Conservation (phyloP, 2,113 vertebrate genomes). For the Corvus cornix region DNA sequence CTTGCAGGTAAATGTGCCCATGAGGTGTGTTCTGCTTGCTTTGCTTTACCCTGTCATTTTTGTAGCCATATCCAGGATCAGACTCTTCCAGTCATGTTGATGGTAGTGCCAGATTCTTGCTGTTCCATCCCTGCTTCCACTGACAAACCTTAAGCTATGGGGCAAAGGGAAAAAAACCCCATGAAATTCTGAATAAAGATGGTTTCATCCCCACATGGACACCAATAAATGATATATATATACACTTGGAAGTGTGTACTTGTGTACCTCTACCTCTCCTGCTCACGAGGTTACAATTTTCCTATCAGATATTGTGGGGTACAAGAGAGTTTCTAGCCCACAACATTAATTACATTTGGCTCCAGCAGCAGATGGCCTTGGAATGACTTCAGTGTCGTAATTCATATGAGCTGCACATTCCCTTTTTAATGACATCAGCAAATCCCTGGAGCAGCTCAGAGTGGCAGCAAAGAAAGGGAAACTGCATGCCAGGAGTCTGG, state of each 20-base stretch:
- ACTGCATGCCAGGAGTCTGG: background rate
- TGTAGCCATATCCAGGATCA: constrained; percentile 88
- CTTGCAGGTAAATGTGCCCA: no score
- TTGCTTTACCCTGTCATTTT: constrained; percentile 88
- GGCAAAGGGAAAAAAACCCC: background rate
- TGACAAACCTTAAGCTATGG: constrained; percentile 91
- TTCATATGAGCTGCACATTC: constrained; percentile 44
- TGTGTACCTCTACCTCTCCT: background rate
- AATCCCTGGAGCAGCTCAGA: constrained; percentile 29
- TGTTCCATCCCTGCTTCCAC: constrained; percentile 95
- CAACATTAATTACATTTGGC: constrained; percentile 35
- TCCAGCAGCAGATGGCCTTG: constrained; percentile 59
- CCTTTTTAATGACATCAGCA: constrained; percentile 57
- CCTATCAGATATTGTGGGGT: background rate
- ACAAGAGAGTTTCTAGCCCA: background rate
- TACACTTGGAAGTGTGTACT: background rate
- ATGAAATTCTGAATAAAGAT: background rate
- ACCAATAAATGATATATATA: background rate
- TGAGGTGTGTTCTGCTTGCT: background rate
- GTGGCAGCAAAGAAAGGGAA: constrained; percentile 35
- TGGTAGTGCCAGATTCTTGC: constrained; percentile 95
- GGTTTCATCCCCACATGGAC: background rate
- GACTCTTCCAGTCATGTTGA: constrained; percentile 94
- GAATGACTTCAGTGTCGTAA: constrained; percentile 45
- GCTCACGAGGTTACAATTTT: background rate